phyloP scores from a whole-genome alignment of 2,797 vertebrate genomes.

The Xyrichtys novacula region DNA sequence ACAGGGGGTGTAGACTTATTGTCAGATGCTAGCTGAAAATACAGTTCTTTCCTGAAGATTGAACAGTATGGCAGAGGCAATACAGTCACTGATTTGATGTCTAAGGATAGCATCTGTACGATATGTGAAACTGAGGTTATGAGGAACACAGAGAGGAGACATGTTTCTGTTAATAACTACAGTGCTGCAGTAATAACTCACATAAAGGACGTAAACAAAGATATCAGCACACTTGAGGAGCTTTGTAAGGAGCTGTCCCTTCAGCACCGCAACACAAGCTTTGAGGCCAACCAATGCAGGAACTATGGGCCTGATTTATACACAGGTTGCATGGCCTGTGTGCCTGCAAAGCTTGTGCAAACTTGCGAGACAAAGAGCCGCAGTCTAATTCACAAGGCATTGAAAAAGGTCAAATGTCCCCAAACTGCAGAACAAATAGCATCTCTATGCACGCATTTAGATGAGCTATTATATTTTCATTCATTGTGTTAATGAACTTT shows the following conservation, averaged over 20 bases:
- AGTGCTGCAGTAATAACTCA: not conserved
- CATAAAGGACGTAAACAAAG: not conserved
- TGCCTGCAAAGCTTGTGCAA: too few relatives aligned
- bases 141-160: not conserved
- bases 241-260: slow-evolving; percentile 19
- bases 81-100: slow-evolving; percentile 7
- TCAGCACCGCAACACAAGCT: slow-evolving; percentile 27
- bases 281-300: too few relatives aligned
- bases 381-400: too few relatives aligned
- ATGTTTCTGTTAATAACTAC: not conserved
- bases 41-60: not conserved
- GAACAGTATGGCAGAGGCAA: not conserved
- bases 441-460: too few relatives aligned
- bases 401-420: too few relatives aligned
- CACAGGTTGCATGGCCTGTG: too few relatives aligned
- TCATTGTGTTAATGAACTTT: too few relatives aligned
- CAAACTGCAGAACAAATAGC: too few relatives aligned
- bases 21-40: slow-evolving; percentile 7
- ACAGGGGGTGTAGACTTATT: not conserved
- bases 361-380: too few relatives aligned
- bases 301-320: too few relatives aligned
- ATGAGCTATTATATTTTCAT: too few relatives aligned
- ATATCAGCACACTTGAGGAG: not conserved
- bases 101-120: not conserved
- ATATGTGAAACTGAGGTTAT: slow-evolving; percentile 1